Evolutionary conservation across 2,888 invertebrate species (phyloP).

Genomic region (Cheilosia impressa): DNA sequence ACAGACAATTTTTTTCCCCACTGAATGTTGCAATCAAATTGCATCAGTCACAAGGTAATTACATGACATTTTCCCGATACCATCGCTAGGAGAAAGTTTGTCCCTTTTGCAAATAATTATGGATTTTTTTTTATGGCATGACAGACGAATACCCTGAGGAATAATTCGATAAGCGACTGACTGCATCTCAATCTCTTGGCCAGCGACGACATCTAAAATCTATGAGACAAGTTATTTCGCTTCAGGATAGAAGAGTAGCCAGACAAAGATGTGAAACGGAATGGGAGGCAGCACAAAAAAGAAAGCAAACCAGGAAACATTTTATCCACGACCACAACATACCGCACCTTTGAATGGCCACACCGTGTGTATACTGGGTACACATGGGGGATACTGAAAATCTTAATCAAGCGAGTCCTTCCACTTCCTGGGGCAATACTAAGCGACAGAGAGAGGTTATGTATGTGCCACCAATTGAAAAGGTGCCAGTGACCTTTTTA

Average conservation of each 20-base stretch:
- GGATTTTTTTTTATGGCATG: slow-evolving; percentile 24
- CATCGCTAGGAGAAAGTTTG: slow-evolving; percentile 52
- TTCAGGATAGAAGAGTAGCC: slow-evolving; percentile 23
- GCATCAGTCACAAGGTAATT: slow-evolving; percentile 69
- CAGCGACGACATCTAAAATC: slow-evolving; percentile 35
- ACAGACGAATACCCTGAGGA: slow-evolving; percentile 54
- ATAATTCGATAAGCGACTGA: slow-evolving; percentile 70
- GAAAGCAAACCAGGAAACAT: slow-evolving; percentile 65
- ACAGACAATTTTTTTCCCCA: slow-evolving; percentile 10
- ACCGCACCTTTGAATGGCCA: slow-evolving; percentile 55
- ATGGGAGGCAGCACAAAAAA: not conserved
- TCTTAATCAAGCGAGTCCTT: slow-evolving; percentile 69
- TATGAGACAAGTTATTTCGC: slow-evolving; percentile 33
- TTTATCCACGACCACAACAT: slow-evolving; percentile 54
- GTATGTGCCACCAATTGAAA: slow-evolving; percentile 65
- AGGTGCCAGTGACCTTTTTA: slow-evolving; percentile 82
- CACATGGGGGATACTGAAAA: slow-evolving; percentile 36
- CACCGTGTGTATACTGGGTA: slow-evolving; percentile 20
- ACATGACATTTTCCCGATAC: slow-evolving; percentile 67
- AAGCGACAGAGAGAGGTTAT: slow-evolving; percentile 26
- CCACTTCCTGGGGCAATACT: slow-evolving; percentile 70
- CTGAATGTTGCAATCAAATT: slow-evolving; percentile 53
- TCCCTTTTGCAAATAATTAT: slow-evolving; percentile 67
- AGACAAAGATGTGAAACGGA: slow-evolving; percentile 44
- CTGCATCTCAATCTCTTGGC: slow-evolving; percentile 43